Evolutionary conservation across 30 jellyfish, hydroid and myxozoan genomes (phyloP).

Genomic region (Turritopsis rubra): DNA sequence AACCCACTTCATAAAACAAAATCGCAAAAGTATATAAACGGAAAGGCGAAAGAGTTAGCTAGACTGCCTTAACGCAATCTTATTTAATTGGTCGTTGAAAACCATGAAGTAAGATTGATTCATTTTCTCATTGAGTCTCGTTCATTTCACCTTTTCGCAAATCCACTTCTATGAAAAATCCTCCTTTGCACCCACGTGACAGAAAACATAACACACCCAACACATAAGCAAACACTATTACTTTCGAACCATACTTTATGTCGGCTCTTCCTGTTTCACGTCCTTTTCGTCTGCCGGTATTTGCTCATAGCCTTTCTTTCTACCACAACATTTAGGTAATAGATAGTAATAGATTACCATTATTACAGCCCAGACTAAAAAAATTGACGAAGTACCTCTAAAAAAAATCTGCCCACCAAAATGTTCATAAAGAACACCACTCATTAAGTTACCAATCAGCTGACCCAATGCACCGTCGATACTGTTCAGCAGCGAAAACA

Average conservation of each 20-base stretch:
- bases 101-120: background rate
- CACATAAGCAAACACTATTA: too few species aligned
- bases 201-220: background rate
- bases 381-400: conserved; percentile 28
- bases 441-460: conserved; percentile 32
- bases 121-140: background rate
- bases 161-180: too few species aligned
- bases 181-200: too few species aligned
- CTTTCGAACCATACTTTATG: background rate
- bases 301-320: background rate
- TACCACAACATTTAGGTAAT: background rate
- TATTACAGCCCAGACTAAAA: conserved; percentile 42
- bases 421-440: conserved; percentile 48
- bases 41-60: background rate
- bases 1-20: background rate
- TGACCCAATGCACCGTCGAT: conserved; percentile 49
- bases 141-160: too few species aligned
- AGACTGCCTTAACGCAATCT: background rate
- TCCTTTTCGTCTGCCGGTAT: background rate
- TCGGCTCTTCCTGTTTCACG: background rate
- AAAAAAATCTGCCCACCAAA: conserved; percentile 57
- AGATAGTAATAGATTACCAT: background rate
- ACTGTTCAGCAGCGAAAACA: conserved; percentile 51
- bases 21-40: background rate
- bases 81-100: background rate